phyloP scores from a whole-genome alignment of 2,888 invertebrate genomes.

The Eurytoma adleriae region DNA sequence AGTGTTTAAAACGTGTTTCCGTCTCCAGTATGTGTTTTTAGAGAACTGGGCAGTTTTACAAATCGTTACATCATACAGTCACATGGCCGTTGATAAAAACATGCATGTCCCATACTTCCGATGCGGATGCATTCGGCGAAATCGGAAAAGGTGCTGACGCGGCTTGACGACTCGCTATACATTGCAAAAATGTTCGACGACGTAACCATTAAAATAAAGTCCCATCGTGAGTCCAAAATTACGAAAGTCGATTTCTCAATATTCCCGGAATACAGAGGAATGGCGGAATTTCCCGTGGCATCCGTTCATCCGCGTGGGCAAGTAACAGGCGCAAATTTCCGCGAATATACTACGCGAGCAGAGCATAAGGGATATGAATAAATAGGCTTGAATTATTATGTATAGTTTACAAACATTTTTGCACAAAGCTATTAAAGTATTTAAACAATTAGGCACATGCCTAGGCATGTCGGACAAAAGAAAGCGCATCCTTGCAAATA shows the following conservation, averaged over 20 bases:
- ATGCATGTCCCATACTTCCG: neutral
- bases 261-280: neutral
- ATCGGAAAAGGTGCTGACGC: constrained; percentile 26
- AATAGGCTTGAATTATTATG: no score
- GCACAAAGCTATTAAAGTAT: no score
- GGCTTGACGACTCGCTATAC: neutral
- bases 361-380: neutral
- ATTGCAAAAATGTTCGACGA: neutral
- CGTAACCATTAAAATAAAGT: constrained; percentile 1
- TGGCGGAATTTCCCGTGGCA: constrained; percentile 10
- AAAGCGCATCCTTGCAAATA: no score
- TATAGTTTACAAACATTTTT: no score
- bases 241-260: constrained; percentile 18
- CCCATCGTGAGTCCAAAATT: neutral
- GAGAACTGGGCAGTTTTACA: no score
- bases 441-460: no score
- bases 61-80: no score
- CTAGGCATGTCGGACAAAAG: no score
- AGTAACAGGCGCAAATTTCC: neutral
- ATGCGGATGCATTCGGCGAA: constrained; percentile 7
- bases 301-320: neutral
- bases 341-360: neutral
- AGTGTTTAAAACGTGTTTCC: no score
- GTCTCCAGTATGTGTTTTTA: no score
- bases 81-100: no score